These are phyloP conservation scores for Pionites leucogaster DNA, from an alignment of 2,113 vertebrate genomes.

Conservation along the genomic window DNA sequence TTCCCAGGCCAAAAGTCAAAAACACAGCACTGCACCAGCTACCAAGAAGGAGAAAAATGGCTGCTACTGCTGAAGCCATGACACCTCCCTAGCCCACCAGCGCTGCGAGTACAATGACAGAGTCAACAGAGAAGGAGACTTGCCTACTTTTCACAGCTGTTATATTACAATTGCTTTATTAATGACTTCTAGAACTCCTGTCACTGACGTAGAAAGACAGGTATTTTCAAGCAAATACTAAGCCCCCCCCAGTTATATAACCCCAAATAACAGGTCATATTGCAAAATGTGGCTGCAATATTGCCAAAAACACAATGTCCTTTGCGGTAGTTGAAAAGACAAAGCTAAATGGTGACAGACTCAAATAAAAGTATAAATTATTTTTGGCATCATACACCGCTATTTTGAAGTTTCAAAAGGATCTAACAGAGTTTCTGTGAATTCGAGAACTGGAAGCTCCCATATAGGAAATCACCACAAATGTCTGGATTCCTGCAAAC, in stretches of 20 bases:
- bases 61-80: too few relatives aligned
- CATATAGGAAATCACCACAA: neutral
- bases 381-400: neutral
- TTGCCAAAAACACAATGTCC: neutral
- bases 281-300: neutral
- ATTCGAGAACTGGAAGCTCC: neutral
- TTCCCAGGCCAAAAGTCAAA: too few relatives aligned
- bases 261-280: neutral
- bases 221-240: neutral
- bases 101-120: neutral
- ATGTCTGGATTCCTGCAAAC: neutral
- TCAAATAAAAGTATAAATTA: neutral
- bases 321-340: neutral
- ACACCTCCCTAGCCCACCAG: neutral
- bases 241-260: neutral
- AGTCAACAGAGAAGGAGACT: neutral
- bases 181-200: neutral
- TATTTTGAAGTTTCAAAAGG: neutral
- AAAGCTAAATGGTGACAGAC: neutral
- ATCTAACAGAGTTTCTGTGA: neutral
- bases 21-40: too few relatives aligned
- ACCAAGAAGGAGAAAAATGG: too few relatives aligned
- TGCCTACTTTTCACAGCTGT: neutral
- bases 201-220: neutral
- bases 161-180: neutral